These are phyloP conservation scores for Eciton burchellii DNA, from an alignment of 1,140 invertebrate genomes.

Conservation along the genomic window DNA sequence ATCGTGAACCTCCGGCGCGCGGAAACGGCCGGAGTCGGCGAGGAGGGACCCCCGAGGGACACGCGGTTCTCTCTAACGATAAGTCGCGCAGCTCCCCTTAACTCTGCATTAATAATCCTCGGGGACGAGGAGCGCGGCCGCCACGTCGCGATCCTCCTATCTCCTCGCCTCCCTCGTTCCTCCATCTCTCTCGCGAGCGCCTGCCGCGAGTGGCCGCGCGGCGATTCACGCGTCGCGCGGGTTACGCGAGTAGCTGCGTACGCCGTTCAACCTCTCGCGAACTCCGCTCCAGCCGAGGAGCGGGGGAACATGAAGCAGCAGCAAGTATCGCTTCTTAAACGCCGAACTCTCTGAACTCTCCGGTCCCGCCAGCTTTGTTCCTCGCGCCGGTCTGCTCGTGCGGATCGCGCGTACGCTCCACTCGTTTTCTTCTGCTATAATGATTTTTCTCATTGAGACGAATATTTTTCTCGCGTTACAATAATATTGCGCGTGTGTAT, in stretches of 20 bases:
- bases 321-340: background rate
- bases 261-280: background rate
- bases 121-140: constrained; percentile 38
- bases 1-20: constrained; percentile 73
- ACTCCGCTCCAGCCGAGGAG: background rate
- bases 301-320: background rate
- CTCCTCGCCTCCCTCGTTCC: background rate
- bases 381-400: too few species aligned
- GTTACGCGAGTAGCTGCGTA: constrained; percentile 52
- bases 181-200: constrained; percentile 19
- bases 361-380: background rate
- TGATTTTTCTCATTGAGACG: too few species aligned
- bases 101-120: constrained; percentile 71
- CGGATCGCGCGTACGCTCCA: too few species aligned
- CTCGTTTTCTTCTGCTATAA: too few species aligned
- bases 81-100: constrained; percentile 61
- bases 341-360: background rate
- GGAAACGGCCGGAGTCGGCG: constrained; percentile 53
- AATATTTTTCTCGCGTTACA: background rate
- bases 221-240: constrained; percentile 51
- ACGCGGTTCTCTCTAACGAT: constrained; percentile 69
- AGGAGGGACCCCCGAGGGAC: constrained; percentile 49
- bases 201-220: constrained; percentile 5
- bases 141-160: constrained; percentile 4
- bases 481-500: background rate